A percentile compares a stretch with the other conserved stretches of the same genome.
These are phyloP conservation scores for Drosophila kanekoi DNA, from an alignment of 2,888 invertebrate species.

Conservation along the genomic window DNA sequence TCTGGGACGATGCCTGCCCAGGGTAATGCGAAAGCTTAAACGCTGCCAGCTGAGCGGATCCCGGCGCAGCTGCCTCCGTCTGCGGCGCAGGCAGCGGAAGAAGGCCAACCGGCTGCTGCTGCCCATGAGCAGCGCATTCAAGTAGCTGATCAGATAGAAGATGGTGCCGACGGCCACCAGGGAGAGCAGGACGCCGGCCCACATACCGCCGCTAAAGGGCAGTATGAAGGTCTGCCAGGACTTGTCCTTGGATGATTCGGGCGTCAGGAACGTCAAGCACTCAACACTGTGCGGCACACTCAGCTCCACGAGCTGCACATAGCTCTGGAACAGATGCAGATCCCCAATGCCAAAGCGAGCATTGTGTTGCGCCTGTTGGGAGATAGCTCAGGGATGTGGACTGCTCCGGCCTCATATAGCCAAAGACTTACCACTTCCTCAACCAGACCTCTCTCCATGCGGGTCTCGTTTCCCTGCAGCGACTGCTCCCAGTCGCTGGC, in stretches of 20 bases:
- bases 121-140: conserved; percentile 68
- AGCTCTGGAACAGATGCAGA: conserved; percentile 90
- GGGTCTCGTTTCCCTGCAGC: conserved; percentile 87
- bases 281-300: conserved; percentile 92
- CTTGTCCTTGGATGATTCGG: conserved; percentile 92
- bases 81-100: conserved; percentile 58
- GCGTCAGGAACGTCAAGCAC: conserved; percentile 93
- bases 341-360: conserved; percentile 92
- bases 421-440: conserved; percentile 88
- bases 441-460: conserved; percentile 88
- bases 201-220: conserved; percentile 92
- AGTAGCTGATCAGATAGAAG: conserved; percentile 88
- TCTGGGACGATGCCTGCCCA: conserved; percentile 56
- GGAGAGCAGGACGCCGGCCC: conserved; percentile 90
- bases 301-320: conserved; percentile 90
- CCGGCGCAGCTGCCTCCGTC: neutral
- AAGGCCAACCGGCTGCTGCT: conserved; percentile 30
- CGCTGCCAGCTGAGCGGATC: conserved; percentile 45
- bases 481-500: conserved; percentile 85
- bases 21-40: conserved; percentile 70
- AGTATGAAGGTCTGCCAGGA: conserved; percentile 93
- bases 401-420: neutral
- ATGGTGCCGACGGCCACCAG: conserved; percentile 88
- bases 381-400: neutral
- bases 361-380: conserved; percentile 85